Evolutionary conservation across 2,113 vertebrate species (phyloP), one percentile per base, ranked within the genome.

Genomic region (Cacatua alba): DNA sequence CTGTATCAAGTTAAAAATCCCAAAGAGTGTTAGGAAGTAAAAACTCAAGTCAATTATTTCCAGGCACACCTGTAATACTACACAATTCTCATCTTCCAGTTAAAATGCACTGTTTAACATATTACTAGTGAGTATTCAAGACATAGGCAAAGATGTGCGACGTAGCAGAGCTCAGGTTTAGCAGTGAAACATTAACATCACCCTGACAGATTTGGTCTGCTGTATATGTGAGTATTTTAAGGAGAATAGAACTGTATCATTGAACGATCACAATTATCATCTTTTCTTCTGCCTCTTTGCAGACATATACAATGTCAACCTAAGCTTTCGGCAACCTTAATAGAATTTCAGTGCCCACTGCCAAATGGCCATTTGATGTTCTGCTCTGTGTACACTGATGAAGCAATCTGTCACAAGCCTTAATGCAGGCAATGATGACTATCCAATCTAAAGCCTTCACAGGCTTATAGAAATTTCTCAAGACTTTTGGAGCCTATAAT

Each of bases 301-400:
- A 95, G 94, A 94, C 76, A 72, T 29, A 93, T 13, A 90, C 80
- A 95, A 76, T 85, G 88, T 97, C 90, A 94, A 81, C 88, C 90
- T 55, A 90, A 94, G 90, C 95, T 97, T 95, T 96, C 85, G 90
- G 94, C 89, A 97, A 94, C 96, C 95, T 96, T 97, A 97, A 97
- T 94, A 97, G 97, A 97, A 97, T 97, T 94, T 95, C 97, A 94
- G 88, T 88, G 95, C 86, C 95, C 95, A 95, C 78, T 97, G 97
- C 97, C 97, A 97, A 97, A 97, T 96, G 90, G 95, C 94, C 94
- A 97, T 97, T 97, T 97, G 97, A 97, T 95, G 96, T 96, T 95
- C 96, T 96, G 88, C 93, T 95, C 95, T 92, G 90, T 94, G 97
- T 97, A 95, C 96, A 95, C 91, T 95, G 95, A 96, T 96, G 95